These are phyloP conservation scores for Pterocles orientalis DNA, from an alignment of 2,113 vertebrate genomes.

Conservation along the genomic window DNA sequence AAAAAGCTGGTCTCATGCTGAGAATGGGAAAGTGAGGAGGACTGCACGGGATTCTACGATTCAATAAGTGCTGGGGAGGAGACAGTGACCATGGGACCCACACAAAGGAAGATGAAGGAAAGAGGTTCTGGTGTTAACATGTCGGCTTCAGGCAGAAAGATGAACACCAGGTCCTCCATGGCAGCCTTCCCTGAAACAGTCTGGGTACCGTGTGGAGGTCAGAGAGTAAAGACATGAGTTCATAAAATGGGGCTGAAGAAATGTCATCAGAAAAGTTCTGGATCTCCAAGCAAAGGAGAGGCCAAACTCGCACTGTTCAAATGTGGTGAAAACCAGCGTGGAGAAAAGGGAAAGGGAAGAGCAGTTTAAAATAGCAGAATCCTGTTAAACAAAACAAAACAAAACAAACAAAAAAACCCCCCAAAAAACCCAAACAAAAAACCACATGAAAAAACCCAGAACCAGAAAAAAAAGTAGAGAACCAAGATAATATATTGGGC, in stretches of 20 bases:
- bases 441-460: no score
- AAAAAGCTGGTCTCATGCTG: neutral
- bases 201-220: neutral
- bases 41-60: neutral
- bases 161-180: neutral
- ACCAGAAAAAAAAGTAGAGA: neutral
- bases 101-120: neutral
- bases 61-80: neutral
- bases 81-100: neutral
- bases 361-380: neutral
- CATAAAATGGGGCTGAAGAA: neutral
- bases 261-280: neutral
- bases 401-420: no score
- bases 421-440: no score
- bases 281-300: neutral
- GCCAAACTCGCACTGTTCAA: neutral
- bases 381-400: neutral
- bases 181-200: fast-evolving
- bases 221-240: neutral
- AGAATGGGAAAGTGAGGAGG: neutral
- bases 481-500: neutral
- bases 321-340: neutral
- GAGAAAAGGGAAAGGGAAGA: neutral
- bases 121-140: neutral
- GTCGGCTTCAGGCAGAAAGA: neutral